phyloP scores from a whole-genome alignment of 2,113 vertebrate species.

The Hepsetus odoe region DNA sequence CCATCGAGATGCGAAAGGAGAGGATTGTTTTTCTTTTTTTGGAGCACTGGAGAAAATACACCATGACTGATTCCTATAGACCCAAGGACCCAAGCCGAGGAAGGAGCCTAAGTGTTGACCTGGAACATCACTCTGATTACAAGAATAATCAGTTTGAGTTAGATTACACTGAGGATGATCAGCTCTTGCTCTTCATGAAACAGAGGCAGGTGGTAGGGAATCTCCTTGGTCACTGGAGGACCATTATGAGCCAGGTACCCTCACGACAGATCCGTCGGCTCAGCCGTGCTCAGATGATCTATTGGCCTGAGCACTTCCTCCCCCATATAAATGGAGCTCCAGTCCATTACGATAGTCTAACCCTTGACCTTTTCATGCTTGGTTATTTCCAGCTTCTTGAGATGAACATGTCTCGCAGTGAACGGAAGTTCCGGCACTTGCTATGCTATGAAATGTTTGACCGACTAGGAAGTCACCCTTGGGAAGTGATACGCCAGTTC shows the following conservation, averaged over 20 bases:
- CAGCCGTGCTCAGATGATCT: constrained; percentile 81
- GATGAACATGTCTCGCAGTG: constrained; percentile 89
- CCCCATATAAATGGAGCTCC: constrained; percentile 82
- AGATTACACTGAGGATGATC: constrained; percentile 73
- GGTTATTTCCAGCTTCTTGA: constrained; percentile 98
- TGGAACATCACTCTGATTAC: constrained; percentile 56
- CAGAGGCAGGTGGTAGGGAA: constrained; percentile 86
- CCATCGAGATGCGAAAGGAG: constrained; percentile 86
- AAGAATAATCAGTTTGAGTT: constrained; percentile 59
- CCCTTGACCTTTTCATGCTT: constrained; percentile 96
- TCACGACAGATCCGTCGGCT: constrained; percentile 78
- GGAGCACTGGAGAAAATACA: constrained; percentile 92
- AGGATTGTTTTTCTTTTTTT: constrained; percentile 89
- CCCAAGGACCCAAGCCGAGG: constrained; percentile 64
- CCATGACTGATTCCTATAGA: constrained; percentile 74
- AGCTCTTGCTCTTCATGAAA: constrained; percentile 85
- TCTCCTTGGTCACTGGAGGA: constrained; percentile 89
- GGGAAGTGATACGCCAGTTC: constrained; percentile 88
- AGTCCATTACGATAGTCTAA: constrained; percentile 85
- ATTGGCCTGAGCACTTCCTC: constrained; percentile 96
- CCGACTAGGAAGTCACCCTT: constrained; percentile 87
- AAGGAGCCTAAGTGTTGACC: constrained; percentile 59
- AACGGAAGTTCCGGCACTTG: constrained; percentile 93
- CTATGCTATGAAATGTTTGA: constrained; percentile 99
- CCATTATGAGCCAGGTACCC: constrained; percentile 84